A percentile compares a stretch with the other conserved stretches of the same genome.
These are phyloP conservation scores for Mechanitis mazaeus DNA, from an alignment of 2,888 invertebrate species.

Conservation along the genomic window DNA sequence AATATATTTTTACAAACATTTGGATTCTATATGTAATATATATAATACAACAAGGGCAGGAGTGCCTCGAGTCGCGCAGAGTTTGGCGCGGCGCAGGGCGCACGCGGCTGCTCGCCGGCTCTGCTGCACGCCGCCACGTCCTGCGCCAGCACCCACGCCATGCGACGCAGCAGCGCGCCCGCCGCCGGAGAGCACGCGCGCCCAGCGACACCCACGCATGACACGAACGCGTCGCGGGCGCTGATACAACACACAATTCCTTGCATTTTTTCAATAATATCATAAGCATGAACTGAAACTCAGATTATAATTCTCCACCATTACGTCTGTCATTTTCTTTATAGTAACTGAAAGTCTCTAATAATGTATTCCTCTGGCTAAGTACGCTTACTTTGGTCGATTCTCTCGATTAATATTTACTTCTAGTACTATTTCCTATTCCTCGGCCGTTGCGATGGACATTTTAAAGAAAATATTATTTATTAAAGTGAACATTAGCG, in stretches of 20 bases:
- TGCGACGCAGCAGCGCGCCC: conserved; percentile 52
- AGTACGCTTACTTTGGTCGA: too few relatives aligned
- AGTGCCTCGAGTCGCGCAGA: conserved; percentile 36
- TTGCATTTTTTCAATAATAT: neutral
- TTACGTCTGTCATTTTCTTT: too few relatives aligned
- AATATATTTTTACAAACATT: too few relatives aligned
- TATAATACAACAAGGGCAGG: conserved; percentile 50
- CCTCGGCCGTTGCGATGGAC: too few relatives aligned
- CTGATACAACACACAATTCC: conserved; percentile 37
- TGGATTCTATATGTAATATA: conserved; percentile 37
- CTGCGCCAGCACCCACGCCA: conserved; percentile 67
- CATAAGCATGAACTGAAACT: neutral
- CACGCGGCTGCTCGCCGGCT: conserved; percentile 39
- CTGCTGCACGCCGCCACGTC: conserved; percentile 61
- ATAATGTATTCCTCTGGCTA: too few relatives aligned
- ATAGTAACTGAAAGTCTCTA: too few relatives aligned
- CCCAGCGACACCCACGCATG: conserved; percentile 56
- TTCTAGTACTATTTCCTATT: too few relatives aligned
- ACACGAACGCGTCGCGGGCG: conserved; percentile 59
- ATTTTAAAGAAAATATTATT: too few relatives aligned
- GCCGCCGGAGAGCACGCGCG: conserved; percentile 52
- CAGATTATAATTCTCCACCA: too few relatives aligned
- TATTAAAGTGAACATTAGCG: too few relatives aligned
- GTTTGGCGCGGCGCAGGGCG: conserved; percentile 51
- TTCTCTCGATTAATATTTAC: too few relatives aligned